A percentile compares a stretch with the other conserved stretches of the same genome.
phyloP scores from a whole-genome alignment of 2,797 vertebrate genomes.

The Enteromius radiatus region DNA sequence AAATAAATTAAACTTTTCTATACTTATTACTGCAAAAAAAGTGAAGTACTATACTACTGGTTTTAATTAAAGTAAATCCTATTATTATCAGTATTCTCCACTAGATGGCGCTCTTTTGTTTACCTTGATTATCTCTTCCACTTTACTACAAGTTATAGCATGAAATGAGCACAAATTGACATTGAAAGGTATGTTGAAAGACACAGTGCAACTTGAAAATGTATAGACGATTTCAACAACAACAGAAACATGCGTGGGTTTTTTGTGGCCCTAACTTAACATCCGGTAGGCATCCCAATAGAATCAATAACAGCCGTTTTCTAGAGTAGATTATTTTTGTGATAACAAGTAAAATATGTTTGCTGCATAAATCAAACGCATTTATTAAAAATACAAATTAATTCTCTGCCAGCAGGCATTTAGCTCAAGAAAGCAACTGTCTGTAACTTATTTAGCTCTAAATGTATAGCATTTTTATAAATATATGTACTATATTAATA shows the following conservation, averaged over 20 bases:
- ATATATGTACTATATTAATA: not conserved
- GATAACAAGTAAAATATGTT: too few relatives aligned
- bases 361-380: too few relatives aligned
- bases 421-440: too few relatives aligned
- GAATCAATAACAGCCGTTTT: too few relatives aligned
- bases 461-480: not conserved
- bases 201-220: not conserved
- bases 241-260: too few relatives aligned
- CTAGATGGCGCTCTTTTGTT: not conserved
- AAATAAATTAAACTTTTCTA: not conserved
- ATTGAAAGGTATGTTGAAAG: not conserved
- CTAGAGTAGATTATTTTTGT: too few relatives aligned
- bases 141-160: conserved; percentile 8
- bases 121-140: not conserved
- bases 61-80: not conserved
- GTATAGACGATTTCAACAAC: too few relatives aligned
- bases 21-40: not conserved
- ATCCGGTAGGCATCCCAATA: too few relatives aligned
- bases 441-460: too few relatives aligned
- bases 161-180: not conserved
- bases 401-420: too few relatives aligned
- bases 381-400: too few relatives aligned
- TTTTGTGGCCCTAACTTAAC: too few relatives aligned
- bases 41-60: not conserved
- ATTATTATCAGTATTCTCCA: not conserved